phyloP scores from a whole-genome alignment of 2,888 invertebrate species.

The Papilio demoleus region DNA sequence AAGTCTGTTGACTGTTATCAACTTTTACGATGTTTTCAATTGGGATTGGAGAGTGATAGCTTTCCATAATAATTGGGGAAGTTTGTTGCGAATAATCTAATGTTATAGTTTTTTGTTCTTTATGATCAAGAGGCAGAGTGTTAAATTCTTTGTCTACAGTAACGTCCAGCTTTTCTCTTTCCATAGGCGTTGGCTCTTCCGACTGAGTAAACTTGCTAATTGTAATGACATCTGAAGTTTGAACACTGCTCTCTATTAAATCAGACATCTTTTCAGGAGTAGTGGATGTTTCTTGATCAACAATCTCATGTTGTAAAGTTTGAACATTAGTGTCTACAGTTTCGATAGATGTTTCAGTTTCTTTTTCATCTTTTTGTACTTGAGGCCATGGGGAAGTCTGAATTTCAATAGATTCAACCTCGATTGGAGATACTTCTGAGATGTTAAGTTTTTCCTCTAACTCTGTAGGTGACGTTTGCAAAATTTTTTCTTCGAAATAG shows the following conservation, averaged over 20 bases:
- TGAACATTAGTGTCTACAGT: constrained; percentile 73
- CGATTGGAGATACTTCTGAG: constrained; percentile 51
- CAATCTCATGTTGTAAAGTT: constrained; percentile 62
- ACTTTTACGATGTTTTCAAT: constrained; percentile 48
- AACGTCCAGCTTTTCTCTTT: constrained; percentile 44
- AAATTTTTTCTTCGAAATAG: constrained; percentile 74
- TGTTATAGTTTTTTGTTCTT: constrained; percentile 46
- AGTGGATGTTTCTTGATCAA: constrained; percentile 72
- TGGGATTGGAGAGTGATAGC: constrained; percentile 38
- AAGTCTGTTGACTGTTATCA: constrained; percentile 80
- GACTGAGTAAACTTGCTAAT: constrained; percentile 74
- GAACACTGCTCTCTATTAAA: constrained; percentile 66
- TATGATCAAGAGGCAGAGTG: background rate
- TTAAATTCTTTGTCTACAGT: background rate
- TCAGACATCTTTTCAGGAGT: constrained; percentile 64
- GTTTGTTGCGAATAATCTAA: constrained; percentile 62
- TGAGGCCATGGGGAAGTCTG: constrained; percentile 81
- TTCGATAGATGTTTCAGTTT: constrained; percentile 67
- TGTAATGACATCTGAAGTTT: constrained; percentile 70
- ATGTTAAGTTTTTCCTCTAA: constrained; percentile 47
- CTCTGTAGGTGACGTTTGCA: constrained; percentile 71
- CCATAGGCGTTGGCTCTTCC: constrained; percentile 61
- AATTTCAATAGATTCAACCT: constrained; percentile 72
- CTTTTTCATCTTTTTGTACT: constrained; percentile 66
- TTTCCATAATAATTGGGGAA: constrained; percentile 51